These are phyloP conservation scores for Volucella zonaria DNA, from an alignment of 2,888 invertebrate species.

Conservation along the genomic window DNA sequence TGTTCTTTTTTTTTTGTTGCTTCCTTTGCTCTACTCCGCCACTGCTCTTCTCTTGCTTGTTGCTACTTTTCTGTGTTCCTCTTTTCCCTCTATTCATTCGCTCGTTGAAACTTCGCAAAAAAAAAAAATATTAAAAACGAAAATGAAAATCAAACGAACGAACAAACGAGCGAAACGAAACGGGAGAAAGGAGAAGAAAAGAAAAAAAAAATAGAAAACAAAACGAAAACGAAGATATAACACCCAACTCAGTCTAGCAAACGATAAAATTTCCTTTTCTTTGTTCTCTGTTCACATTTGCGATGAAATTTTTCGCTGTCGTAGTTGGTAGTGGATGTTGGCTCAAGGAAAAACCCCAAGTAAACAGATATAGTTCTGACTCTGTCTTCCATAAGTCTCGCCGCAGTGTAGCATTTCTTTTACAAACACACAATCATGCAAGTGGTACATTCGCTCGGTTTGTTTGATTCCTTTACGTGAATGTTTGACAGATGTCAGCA, in stretches of 20 bases:
- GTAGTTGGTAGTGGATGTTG: conserved; percentile 42
- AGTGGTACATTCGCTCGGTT: conserved; percentile 52
- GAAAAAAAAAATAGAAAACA: conserved; percentile 33
- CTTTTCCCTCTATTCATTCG: conserved; percentile 1
- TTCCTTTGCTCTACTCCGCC: not conserved
- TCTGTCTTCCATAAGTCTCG: conserved; percentile 42
- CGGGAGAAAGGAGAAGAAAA: conserved; percentile 7
- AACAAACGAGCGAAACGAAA: conserved; percentile 3
- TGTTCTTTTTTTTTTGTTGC: not conserved
- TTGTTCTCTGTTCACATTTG: conserved; percentile 72
- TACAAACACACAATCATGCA: conserved; percentile 24
- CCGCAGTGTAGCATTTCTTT: conserved; percentile 33
- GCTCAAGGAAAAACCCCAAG: conserved; percentile 68
- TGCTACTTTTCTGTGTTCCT: conserved; percentile 56
- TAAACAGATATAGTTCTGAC: conserved; percentile 63
- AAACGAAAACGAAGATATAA: conserved; percentile 24
- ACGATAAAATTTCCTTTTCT: conserved; percentile 69
- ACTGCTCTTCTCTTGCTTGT: conserved; percentile 57
- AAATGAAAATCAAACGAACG: conserved; percentile 16
- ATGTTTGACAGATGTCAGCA: conserved; percentile 54
- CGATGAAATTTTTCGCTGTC: conserved; percentile 47
- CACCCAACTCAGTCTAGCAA: conserved; percentile 60
- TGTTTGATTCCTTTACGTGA: conserved; percentile 53
- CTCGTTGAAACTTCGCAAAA: conserved; percentile 42
- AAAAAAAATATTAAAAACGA: conserved; percentile 14